Conservation (phyloP, 2,797 vertebrate species). For the Cyclopterus lumpus region DNA sequence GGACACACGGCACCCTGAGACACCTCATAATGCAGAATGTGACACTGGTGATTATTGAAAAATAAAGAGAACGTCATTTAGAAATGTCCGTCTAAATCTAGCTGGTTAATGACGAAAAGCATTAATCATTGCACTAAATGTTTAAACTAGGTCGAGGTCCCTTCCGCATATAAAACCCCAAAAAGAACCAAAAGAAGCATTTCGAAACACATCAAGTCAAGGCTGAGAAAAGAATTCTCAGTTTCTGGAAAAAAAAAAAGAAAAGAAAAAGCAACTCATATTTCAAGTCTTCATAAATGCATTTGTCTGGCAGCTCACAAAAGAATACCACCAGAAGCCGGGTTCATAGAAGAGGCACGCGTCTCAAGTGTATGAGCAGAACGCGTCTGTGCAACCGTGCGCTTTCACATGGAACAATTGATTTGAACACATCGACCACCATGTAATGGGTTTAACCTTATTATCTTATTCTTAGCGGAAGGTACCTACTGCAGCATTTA, state of each 20-base stretch:
- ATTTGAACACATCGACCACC: slow-evolving; percentile 23
- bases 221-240: neutral
- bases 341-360: slow-evolving; percentile 4
- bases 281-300: neutral
- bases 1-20: slow-evolving; percentile 14
- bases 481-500: slow-evolving; percentile 31
- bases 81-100: slow-evolving; percentile 5
- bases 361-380: slow-evolving; percentile 33
- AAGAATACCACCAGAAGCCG: slow-evolving; percentile 2
- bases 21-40: neutral
- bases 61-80: neutral
- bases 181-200: neutral
- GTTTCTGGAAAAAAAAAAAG: neutral
- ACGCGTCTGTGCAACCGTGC: slow-evolving; percentile 3
- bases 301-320: neutral
- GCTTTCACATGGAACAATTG: neutral
- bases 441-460: slow-evolving; percentile 18
- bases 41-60: neutral
- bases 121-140: neutral
- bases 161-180: neutral
- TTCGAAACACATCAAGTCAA: neutral
- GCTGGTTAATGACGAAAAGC: neutral
- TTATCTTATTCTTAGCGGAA: slow-evolving; percentile 11
- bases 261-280: neutral
- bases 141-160: neutral